Base-by-base conservation (phyloP, 1,140 invertebrate genomes). In the Argopecten irradians region DNA sequence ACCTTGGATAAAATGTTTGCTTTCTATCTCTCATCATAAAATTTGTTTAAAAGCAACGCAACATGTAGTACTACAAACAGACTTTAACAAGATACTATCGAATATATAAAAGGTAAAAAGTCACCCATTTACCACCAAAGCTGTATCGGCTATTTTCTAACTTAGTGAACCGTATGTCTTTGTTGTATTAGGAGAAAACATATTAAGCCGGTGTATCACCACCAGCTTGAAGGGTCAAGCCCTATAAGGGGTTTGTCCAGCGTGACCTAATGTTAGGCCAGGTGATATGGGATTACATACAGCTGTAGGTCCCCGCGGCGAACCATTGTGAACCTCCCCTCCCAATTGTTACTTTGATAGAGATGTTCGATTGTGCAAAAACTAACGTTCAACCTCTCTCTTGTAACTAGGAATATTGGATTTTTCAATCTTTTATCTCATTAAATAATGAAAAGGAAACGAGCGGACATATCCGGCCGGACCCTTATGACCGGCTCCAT, bases 381-480 rank as follows among this genome's bases (percentile, higher is more conserved):
- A 5, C 55, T 71, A 71, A n/a, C 55, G 55, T 71, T n/a, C 55
- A 71, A 28, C 55, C 55, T 71, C 55, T 71, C 55, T 28, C 55
- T 71, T 71, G 55, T 71, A 71, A 71, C 55, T 8, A 71, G 55
- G 22, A 71, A 71, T 71, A 71, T 71, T 71, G n/a, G 55, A 71
- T 71, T 71, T 71, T 71, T 71, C 55, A 28, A 71, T 71, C 55
- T 71, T 71, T 71, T 71, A 71, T 71, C 55, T 28, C 55, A 71
- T 71, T 71, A 71, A 71, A 71, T 71, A 71, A 71, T 71, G 55
- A 71, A 71, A 71, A 71, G 55, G 55, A 71, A 71, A 71, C 55
- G 55, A 16, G 55, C 14, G 28, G 55, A 71, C 14, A 71, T 5
- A 16, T 71, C 28, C 55, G 55, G 55, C 55, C 55, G 55, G 55